Conservation (phyloP, 2,113 vertebrate species). For the Colaptes auratus region DNA sequence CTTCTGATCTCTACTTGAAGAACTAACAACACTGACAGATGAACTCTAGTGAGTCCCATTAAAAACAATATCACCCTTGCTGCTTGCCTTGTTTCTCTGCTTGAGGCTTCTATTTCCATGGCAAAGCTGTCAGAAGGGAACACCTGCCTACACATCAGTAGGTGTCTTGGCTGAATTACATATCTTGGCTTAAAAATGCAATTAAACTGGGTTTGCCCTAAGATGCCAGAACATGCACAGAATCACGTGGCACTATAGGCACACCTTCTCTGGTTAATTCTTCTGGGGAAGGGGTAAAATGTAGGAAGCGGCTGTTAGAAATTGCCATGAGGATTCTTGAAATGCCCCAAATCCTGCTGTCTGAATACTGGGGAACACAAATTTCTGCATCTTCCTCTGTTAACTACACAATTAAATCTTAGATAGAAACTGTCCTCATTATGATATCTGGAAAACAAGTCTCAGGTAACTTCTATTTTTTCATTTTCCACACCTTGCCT, state of each 20-base stretch:
- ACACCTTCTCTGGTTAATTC: fast-evolving
- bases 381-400: neutral
- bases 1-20: conserved; percentile 25
- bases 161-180: neutral
- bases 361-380: neutral
- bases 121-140: neutral
- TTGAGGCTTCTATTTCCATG: neutral
- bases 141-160: neutral
- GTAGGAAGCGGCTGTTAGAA: neutral
- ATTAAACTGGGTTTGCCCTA: neutral
- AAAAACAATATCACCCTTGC: neutral
- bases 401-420: neutral
- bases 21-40: conserved; percentile 18
- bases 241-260: neutral
- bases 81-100: neutral
- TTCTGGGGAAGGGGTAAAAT: neutral
- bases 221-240: neutral
- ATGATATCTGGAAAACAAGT: neutral
- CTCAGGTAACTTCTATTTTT: neutral
- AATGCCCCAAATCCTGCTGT: neutral
- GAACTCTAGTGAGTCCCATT: neutral
- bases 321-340: neutral
- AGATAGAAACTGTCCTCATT: neutral
- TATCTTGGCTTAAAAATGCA: neutral
- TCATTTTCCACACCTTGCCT: neutral